Base-by-base conservation (phyloP, 2,888 invertebrate genomes). In the Euplexia lucipara region DNA sequence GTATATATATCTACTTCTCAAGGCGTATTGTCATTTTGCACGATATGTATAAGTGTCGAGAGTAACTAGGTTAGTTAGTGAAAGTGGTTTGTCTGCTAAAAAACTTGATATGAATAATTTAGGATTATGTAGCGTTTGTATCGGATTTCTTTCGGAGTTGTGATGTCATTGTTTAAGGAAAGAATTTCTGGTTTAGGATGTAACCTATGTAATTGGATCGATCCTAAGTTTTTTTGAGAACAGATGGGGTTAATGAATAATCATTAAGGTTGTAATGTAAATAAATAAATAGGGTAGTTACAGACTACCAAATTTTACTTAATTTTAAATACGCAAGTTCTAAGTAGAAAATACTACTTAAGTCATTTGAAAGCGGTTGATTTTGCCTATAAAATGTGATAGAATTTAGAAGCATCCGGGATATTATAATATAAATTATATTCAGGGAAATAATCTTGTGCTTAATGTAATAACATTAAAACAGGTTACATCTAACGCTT, bases 1-100 rank as follows among this genome's bases (percentile, higher is more conserved):
- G 26, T 66, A 16, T 20, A n/a, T 66, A 16, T 20, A n/a, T 42
- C 30, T 2, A 26, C 9, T 37, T 57, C 44, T 48, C 78, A 66
- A 72, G 78, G 78, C 48, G 32, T 65, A 77, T 72, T 77, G 66
- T 74, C 44, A 77, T 65, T 72, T 66, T 6, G 16, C 74, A 74
- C 73, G 74, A 74, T 53, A 72, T 62, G 34, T 48, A 32, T 16
- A 44, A 45, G 39, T 22, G 59, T 54, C 51, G 45, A 48, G 51
- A 41, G 37, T 35, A 45, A 64, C 70, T 76, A 32, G 76, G 79
- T 74, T 69, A 59, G 34, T 2, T 32, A 45, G 75, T 70, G 76
- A 76, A 76, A 76, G 79, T 14, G 56, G 39, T 16, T 47, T 35
- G 56, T 53, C 49, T 26, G 20, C 18, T 41, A 53, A 70, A 42